A percentile compares a stretch with the other conserved stretches of the same genome.
phyloP scores from a whole-genome alignment of 1,140 invertebrate genomes.

The Paramacrobiotus metropolitanus region DNA sequence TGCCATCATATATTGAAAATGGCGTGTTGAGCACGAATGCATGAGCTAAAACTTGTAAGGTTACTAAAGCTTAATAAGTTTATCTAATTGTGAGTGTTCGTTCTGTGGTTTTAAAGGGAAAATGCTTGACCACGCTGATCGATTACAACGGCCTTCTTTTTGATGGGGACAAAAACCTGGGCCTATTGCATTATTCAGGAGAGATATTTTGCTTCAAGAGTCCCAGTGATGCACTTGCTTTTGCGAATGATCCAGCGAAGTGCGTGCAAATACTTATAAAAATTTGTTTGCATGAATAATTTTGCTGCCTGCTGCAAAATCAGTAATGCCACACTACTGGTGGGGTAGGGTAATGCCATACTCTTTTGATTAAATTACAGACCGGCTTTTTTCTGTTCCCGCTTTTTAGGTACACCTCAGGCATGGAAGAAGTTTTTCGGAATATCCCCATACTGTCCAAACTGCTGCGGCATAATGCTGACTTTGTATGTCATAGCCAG shows the following conservation, averaged over 20 bases:
- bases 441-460: too few species aligned
- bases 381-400: background rate
- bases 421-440: background rate
- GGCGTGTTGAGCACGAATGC: background rate
- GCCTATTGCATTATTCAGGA: background rate
- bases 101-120: background rate
- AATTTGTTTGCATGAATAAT: background rate
- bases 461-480: background rate
- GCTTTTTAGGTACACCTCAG: background rate
- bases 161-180: background rate
- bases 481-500: too few species aligned
- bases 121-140: background rate
- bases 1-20: too few species aligned
- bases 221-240: background rate
- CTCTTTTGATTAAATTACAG: too few species aligned
- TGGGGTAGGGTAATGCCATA: too few species aligned
- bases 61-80: background rate
- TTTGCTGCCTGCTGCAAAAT: too few species aligned
- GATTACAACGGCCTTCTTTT: background rate
- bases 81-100: background rate
- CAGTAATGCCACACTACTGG: too few species aligned
- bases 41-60: background rate
- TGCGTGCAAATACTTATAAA: background rate
- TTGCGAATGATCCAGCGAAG: background rate
- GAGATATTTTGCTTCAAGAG: background rate